These are phyloP conservation scores for Epinephelus awoara DNA, from an alignment of 2,797 vertebrate genomes.

Conservation along the genomic window DNA sequence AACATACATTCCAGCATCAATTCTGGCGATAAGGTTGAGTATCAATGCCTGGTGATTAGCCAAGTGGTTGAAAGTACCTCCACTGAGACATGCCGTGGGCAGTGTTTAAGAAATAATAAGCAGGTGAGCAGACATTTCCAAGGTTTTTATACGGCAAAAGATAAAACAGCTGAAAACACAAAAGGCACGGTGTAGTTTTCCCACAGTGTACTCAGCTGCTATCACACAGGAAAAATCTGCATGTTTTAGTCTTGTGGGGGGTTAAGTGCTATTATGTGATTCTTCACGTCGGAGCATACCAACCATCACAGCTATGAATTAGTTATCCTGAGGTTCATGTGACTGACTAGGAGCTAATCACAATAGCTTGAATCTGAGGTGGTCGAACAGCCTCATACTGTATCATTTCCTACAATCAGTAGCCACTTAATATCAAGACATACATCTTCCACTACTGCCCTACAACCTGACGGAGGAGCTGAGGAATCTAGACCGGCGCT, in stretches of 20 bases:
- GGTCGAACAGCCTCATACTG: slow-evolving; percentile 27
- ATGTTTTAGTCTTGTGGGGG: neutral
- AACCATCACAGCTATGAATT: slow-evolving; percentile 36
- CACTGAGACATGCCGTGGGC: no score
- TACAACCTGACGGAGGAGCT: slow-evolving; percentile 40
- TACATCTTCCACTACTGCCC: slow-evolving; percentile 45
- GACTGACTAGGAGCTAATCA: slow-evolving; percentile 62
- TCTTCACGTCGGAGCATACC: slow-evolving; percentile 33
- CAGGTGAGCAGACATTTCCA: no score
- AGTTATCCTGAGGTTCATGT: slow-evolving; percentile 42
- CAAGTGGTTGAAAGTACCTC: no score
- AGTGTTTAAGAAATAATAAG: no score
- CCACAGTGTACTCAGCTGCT: slow-evolving; percentile 3
- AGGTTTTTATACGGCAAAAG: no score
- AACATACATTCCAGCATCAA: no score
- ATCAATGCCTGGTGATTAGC: no score
- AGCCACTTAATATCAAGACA: slow-evolving; percentile 65
- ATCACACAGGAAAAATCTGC: slow-evolving; percentile 2
- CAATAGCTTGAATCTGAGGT: slow-evolving; percentile 49
- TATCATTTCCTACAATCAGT: slow-evolving; percentile 71
- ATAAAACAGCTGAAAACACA: neutral
- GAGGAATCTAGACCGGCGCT: slow-evolving; percentile 40
- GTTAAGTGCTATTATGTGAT: slow-evolving; percentile 1
- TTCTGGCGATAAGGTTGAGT: no score
- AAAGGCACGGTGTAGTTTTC: neutral